phyloP scores from a whole-genome alignment of 2,113 vertebrate genomes.

The Axis porcinus region DNA sequence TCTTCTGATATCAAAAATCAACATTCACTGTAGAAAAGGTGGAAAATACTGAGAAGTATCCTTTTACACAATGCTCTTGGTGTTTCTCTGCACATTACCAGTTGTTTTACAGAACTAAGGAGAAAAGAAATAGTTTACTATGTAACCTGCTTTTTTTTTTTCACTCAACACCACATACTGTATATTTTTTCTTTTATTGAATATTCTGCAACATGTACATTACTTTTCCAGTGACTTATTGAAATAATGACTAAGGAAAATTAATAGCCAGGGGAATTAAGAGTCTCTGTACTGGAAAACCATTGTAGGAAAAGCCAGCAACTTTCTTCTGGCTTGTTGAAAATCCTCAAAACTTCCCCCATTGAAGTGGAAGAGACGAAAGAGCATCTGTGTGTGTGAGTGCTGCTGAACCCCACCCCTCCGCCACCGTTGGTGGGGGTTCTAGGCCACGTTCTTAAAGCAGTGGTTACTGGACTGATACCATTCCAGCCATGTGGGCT shows the following conservation, averaged over 20 bases:
- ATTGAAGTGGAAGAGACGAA: neutral
- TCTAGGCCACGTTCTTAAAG: neutral
- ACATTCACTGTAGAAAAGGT: neutral
- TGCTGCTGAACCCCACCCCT: neutral
- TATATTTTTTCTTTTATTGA: constrained; percentile 34
- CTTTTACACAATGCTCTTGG: neutral
- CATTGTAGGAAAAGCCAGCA: neutral
- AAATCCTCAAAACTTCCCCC: neutral
- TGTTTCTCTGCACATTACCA: neutral
- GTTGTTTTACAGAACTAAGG: constrained; percentile 8
- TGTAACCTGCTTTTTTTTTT: neutral
- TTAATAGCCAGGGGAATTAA: neutral
- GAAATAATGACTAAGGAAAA: neutral
- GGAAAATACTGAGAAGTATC: neutral
- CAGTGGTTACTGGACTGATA: neutral
- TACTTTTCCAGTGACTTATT: constrained; percentile 16
- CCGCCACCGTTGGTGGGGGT: neutral
- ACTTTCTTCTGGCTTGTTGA: neutral
- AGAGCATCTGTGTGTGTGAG: neutral
- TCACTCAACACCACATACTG: neutral
- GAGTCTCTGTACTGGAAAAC: neutral
- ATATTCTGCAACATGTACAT: constrained; percentile 16
- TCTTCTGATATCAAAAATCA: neutral
- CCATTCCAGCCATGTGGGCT: neutral
- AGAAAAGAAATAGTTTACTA: neutral